These are phyloP conservation scores for Boloria selene DNA, from an alignment of 2,888 invertebrate genomes.

Conservation along the genomic window DNA sequence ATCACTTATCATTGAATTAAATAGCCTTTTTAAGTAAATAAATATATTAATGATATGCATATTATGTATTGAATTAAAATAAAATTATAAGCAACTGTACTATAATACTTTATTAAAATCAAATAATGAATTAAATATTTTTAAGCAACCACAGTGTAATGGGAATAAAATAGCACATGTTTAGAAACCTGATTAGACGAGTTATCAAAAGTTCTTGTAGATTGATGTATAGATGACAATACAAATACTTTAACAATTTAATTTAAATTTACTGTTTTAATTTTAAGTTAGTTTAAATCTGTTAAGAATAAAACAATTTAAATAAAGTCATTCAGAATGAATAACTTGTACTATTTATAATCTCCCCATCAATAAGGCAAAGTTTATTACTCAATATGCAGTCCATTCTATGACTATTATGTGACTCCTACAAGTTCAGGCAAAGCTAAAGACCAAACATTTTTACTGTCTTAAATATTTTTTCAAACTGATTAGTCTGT, in stretches of 20 bases:
- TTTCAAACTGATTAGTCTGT: background rate
- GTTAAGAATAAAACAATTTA: too few species aligned
- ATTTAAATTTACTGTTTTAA: too few species aligned
- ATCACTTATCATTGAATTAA: too few species aligned
- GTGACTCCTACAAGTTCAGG: constrained; percentile 4
- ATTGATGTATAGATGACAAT: background rate
- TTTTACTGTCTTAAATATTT: background rate
- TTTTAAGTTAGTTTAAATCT: too few species aligned
- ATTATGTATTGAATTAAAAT: too few species aligned
- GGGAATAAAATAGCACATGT: background rate
- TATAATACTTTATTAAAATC: background rate
- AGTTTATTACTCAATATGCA: background rate
- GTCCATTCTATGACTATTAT: background rate
- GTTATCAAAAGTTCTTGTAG: background rate
- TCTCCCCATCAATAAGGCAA: background rate
- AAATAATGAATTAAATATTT: constrained; percentile 1
- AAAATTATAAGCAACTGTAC: too few species aligned
- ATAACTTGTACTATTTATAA: background rate
- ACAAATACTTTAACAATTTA: background rate
- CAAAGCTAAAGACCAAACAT: constrained; percentile 13
- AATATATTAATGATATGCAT: too few species aligned
- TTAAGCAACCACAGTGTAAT: constrained; percentile 8
- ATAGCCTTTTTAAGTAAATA: too few species aligned
- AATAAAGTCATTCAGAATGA: background rate
- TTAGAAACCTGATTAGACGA: background rate